These are phyloP conservation scores for Coreius guichenoti DNA, from an alignment of 2,797 vertebrate genomes.

Conservation along the genomic window DNA sequence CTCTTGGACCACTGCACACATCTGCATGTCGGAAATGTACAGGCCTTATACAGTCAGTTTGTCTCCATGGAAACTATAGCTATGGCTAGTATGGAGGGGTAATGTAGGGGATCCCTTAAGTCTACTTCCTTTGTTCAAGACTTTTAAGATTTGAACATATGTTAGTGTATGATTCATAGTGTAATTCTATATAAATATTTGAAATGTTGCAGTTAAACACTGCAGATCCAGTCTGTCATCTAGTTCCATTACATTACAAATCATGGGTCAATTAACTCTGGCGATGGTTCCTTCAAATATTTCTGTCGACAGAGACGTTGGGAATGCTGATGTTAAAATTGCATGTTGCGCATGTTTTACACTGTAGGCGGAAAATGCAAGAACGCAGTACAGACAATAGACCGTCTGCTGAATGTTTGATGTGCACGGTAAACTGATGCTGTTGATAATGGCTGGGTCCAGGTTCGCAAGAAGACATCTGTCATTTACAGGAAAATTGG, in stretches of 20 bases:
- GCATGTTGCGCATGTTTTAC: conserved; percentile 45
- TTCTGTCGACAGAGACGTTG: conserved; percentile 13
- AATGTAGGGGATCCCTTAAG: conserved; percentile 19
- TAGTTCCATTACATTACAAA: background rate
- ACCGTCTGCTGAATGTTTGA: conserved; percentile 66
- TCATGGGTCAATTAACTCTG: conserved; percentile 23
- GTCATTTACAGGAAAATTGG: conserved; percentile 73
- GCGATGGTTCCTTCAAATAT: background rate
- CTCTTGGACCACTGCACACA: conserved; percentile 25
- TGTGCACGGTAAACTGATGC: conserved; percentile 61
- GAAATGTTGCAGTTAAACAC: background rate
- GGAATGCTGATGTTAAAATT: conserved; percentile 52
- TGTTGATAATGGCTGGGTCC: conserved; percentile 62
- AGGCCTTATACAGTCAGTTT: conserved; percentile 36
- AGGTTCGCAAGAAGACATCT: conserved; percentile 67
- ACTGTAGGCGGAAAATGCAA: conserved; percentile 54
- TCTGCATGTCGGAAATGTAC: conserved; percentile 30
- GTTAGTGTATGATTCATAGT: background rate
- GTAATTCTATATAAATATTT: background rate
- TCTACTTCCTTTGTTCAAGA: background rate
- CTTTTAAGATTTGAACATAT: background rate
- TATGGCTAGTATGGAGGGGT: conserved; percentile 38
- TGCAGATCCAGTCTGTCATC: conserved; percentile 19
- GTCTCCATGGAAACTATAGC: conserved; percentile 59
- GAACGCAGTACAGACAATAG: conserved; percentile 53